A percentile compares a stretch with the other conserved stretches of the same genome.
These are phyloP conservation scores for Clarias batrachus DNA, from an alignment of 2,113 vertebrate species.

Conservation along the genomic window DNA sequence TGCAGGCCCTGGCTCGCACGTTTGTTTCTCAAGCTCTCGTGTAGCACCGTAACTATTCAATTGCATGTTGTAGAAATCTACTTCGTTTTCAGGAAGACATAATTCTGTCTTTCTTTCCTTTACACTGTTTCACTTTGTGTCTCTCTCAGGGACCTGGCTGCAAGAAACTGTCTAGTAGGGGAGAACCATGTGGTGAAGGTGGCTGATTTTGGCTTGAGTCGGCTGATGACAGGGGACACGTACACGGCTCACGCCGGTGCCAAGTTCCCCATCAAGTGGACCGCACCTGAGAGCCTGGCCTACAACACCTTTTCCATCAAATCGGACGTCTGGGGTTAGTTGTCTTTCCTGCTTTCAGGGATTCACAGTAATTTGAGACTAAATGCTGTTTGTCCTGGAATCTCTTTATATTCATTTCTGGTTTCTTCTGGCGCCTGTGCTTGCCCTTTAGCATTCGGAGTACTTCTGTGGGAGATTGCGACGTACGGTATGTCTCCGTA, in stretches of 20 bases:
- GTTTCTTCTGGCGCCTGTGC: conserved; percentile 22
- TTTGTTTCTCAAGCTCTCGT: neutral
- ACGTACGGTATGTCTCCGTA: conserved; percentile 99
- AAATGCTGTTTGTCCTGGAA: neutral
- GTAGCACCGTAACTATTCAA: neutral
- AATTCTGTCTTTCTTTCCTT: neutral
- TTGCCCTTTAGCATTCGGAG: conserved; percentile 85
- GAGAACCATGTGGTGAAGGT: conserved; percentile 98
- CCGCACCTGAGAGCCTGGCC: conserved; percentile 94
- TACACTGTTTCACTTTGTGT: neutral
- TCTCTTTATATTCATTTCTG: neutral
- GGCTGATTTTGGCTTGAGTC: conserved; percentile 94
- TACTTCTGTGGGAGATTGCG: conserved; percentile 97
- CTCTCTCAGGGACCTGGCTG: conserved; percentile 86
- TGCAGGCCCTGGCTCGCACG: neutral
- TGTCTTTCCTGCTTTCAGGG: neutral
- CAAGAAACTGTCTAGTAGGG: conserved; percentile 94
- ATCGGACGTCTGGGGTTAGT: conserved; percentile 95
- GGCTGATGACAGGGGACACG: conserved; percentile 97
- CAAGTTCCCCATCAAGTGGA: conserved; percentile 99
- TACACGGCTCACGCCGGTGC: conserved; percentile 99
- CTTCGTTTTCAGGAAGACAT: conserved; percentile 3
- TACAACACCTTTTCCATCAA: conserved; percentile 99
- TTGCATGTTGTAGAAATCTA: neutral
- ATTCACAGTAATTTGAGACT: neutral